Evolutionary conservation across 1,140 invertebrate species (phyloP).

Genomic region (Dryas iulia): DNA sequence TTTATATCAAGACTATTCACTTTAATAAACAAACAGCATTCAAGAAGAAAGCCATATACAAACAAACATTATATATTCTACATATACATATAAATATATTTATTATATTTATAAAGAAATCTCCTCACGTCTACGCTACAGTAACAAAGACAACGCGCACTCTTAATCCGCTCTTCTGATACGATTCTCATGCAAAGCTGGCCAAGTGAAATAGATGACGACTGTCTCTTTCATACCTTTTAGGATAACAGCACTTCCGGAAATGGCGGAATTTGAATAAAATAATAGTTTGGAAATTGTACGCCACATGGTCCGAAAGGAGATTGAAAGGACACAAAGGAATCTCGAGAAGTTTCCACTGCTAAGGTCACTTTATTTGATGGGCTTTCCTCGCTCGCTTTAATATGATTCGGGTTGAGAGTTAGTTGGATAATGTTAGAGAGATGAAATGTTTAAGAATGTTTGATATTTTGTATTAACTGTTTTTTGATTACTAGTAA

Average conservation of each 20-base stretch:
- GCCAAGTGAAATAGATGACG: slow-evolving; percentile 26
- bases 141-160: slow-evolving; percentile 21
- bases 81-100: neutral
- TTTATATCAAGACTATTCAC: too few relatives aligned
- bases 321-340: slow-evolving; percentile 39
- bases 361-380: slow-evolving; percentile 48
- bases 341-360: slow-evolving; percentile 36
- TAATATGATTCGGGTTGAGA: slow-evolving; percentile 31
- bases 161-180: slow-evolving; percentile 33
- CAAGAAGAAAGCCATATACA: neutral
- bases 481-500: too few relatives aligned
- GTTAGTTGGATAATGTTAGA: slow-evolving; percentile 2
- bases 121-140: slow-evolving; percentile 7
- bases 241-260: slow-evolving; percentile 39
- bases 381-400: slow-evolving; percentile 30
- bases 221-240: slow-evolving; percentile 37
- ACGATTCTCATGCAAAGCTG: slow-evolving; percentile 34
- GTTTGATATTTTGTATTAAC: neutral
- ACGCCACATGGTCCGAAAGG: slow-evolving; percentile 40
- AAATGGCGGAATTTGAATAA: slow-evolving; percentile 59
- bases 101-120: neutral
- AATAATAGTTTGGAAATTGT: slow-evolving; percentile 59
- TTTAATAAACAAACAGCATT: too few relatives aligned
- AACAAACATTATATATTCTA: neutral
- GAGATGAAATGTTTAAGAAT: slow-evolving; percentile 2